Evolutionary conservation across 2,888 invertebrate genomes (phyloP).

Genomic region (Piscicola geometra): DNA sequence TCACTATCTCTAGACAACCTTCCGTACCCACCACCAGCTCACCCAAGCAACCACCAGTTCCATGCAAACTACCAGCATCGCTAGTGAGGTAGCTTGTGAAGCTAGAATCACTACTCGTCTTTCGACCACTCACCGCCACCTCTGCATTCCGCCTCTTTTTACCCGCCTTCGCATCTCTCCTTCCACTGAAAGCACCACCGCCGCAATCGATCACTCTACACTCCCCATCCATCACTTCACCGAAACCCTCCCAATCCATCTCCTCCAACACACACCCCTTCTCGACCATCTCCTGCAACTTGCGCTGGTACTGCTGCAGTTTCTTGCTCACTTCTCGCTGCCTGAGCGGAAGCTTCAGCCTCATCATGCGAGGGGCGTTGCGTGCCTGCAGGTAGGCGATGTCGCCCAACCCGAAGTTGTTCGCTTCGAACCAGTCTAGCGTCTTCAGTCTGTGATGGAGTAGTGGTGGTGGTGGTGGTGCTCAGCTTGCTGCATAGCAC

Average conservation of each 20-base stretch:
- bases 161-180: too few relatives aligned
- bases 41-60: too few relatives aligned
- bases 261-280: not conserved
- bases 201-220: not conserved
- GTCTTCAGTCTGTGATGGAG: slow-evolving; percentile 62
- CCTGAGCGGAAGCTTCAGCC: slow-evolving; percentile 38
- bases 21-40: too few relatives aligned
- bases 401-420: slow-evolving; percentile 83
- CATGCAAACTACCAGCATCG: too few relatives aligned
- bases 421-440: slow-evolving; percentile 76
- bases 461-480: not conserved
- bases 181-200: not conserved
- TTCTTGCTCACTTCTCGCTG: not conserved
- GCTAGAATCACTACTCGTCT: too few relatives aligned
- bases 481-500: not conserved
- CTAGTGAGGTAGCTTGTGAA: too few relatives aligned
- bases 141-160: too few relatives aligned
- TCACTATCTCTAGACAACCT: too few relatives aligned
- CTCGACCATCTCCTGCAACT: not conserved
- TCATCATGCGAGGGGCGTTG: slow-evolving; percentile 64
- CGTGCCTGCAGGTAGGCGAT: slow-evolving; percentile 75
- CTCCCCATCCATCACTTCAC: not conserved
- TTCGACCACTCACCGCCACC: too few relatives aligned
- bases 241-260: not conserved
- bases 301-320: not conserved